A percentile compares a stretch with the other conserved stretches of the same genome.
These are phyloP conservation scores for Nymphalis c-album DNA, from an alignment of 2,888 invertebrate genomes.

Conservation along the genomic window DNA sequence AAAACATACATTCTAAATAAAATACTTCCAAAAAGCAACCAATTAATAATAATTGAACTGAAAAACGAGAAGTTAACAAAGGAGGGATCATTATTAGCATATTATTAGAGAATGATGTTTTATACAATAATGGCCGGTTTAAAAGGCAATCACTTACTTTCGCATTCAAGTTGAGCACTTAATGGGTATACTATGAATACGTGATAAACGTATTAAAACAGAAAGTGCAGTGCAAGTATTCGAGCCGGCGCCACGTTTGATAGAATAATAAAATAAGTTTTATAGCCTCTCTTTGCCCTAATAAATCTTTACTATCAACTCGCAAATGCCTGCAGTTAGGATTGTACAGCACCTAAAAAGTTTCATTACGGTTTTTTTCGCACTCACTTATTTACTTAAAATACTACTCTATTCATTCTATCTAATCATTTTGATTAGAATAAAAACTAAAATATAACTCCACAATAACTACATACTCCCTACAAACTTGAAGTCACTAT, in stretches of 20 bases:
- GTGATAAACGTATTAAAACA: constrained; percentile 36
- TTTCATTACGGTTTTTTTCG: background rate
- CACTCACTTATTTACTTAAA: background rate
- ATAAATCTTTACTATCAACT: constrained; percentile 51
- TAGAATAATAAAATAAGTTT: constrained; percentile 70
- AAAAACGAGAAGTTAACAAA: too few relatives aligned
- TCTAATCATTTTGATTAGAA: background rate
- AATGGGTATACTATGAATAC: constrained; percentile 32
- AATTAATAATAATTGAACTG: too few relatives aligned
- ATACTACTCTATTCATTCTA: background rate
- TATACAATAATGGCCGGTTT: constrained; percentile 7
- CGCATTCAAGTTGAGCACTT: constrained; percentile 26
- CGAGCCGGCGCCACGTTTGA: constrained; percentile 46
- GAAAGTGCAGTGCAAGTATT: constrained; percentile 34
- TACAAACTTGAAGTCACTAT: too few relatives aligned
- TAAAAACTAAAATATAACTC: background rate
- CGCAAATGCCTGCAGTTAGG: constrained; percentile 12
- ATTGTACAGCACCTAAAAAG: background rate
- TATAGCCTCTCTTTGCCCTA: constrained; percentile 59
- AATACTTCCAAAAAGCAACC: too few relatives aligned
- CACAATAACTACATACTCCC: background rate
- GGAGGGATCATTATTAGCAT: background rate
- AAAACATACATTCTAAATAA: too few relatives aligned
- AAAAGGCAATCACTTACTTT: constrained; percentile 22
- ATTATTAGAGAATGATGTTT: constrained; percentile 5